phyloP scores from a whole-genome alignment of 2,113 vertebrate species.

The Eleginops maclovinus region DNA sequence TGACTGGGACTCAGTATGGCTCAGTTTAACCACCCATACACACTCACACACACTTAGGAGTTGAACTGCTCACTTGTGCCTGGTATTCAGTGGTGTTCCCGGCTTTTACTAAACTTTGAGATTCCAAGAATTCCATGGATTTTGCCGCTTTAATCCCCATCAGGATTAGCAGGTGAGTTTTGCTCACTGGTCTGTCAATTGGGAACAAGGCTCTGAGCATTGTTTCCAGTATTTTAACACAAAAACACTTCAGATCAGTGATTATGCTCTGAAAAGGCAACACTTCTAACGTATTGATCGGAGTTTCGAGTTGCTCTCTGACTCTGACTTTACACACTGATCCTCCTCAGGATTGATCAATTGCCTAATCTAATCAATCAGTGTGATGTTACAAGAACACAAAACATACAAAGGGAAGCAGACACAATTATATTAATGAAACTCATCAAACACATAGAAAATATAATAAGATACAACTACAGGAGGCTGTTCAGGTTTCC shows the following conservation, averaged over 20 bases:
- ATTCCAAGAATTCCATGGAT: slow-evolving; percentile 79
- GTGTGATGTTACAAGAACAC: slow-evolving; percentile 19
- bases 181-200: slow-evolving; percentile 54
- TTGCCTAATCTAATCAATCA: slow-evolving; percentile 63
- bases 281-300: slow-evolving; percentile 8
- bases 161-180: slow-evolving; percentile 74
- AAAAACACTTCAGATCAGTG: neutral
- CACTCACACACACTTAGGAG: slow-evolving; percentile 23
- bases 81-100: slow-evolving; percentile 64
- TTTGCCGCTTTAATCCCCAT: slow-evolving; percentile 77
- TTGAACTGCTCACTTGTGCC: slow-evolving; percentile 57
- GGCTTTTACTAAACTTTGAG: slow-evolving; percentile 71
- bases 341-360: slow-evolving; percentile 46
- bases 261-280: slow-evolving; percentile 6
- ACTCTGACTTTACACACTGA: slow-evolving; percentile 21
- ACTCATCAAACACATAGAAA: slow-evolving; percentile 58
- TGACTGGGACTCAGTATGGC: slow-evolving; percentile 19
- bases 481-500: slow-evolving; percentile 4
- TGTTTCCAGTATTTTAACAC: slow-evolving; percentile 4
- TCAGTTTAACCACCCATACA: slow-evolving; percentile 28
- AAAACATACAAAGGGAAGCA: slow-evolving; percentile 11
- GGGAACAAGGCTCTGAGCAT: slow-evolving; percentile 23
- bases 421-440: slow-evolving; percentile 42
- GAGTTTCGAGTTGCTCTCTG: slow-evolving; percentile 10
- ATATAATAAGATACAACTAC: slow-evolving; percentile 33